Percentiles rank a stretch among this genome's conserved stretches.
Conservation (phyloP, 2,113 vertebrate genomes). For the Tragelaphus buxtoni region DNA sequence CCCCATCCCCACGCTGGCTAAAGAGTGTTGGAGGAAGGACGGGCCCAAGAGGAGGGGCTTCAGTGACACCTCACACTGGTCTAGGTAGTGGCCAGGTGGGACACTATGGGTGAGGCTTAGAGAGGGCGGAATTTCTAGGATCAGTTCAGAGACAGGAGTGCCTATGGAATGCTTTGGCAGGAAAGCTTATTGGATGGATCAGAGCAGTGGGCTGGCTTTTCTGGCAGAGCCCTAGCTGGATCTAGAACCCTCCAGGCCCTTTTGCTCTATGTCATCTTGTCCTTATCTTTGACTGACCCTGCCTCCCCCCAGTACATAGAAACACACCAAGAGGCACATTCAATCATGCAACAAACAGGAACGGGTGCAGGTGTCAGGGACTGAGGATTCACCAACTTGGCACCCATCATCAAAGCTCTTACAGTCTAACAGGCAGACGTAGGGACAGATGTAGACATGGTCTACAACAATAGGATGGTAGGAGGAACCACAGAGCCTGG, state of each 20-base stretch:
- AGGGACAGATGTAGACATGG: not conserved
- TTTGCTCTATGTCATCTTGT: not conserved
- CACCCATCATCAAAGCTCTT: accelerated
- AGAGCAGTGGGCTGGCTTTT: not conserved
- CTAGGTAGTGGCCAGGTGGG: not conserved
- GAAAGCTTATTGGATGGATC: not conserved
- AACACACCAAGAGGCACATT: not conserved
- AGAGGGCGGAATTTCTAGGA: not conserved
- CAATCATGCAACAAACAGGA: not conserved
- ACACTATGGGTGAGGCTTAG: not conserved
- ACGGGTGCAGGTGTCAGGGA: not conserved
- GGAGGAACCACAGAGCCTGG: not conserved
- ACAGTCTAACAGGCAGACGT: not conserved
- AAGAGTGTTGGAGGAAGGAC: not conserved
- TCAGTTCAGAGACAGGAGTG: not conserved
- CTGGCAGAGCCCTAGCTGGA: not conserved
- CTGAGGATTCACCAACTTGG: not conserved
- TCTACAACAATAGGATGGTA: not conserved
- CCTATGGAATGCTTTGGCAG: not conserved
- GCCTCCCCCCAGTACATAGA: not conserved
- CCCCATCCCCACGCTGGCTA: accelerated
- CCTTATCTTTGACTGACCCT: not conserved
- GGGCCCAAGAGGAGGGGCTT: not conserved
- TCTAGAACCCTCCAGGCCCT: not conserved
- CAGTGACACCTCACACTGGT: not conserved